Base-by-base conservation (phyloP, 2,113 vertebrate genomes). In the Clarias batrachus region DNA sequence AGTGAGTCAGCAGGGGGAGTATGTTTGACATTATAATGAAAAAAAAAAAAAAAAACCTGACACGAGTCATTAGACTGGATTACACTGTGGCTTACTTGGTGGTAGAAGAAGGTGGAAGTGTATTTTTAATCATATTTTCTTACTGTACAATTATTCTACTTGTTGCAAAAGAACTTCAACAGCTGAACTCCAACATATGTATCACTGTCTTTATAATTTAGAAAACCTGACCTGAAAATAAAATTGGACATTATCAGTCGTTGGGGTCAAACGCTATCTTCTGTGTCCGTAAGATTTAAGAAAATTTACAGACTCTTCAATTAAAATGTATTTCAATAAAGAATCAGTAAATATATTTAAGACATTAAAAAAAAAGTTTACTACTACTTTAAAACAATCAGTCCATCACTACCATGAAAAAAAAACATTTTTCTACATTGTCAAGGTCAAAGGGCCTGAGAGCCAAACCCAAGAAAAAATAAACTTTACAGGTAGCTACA, bases 1-100 rank as follows among this genome's bases (percentile, higher is more conserved):
- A 76, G 41, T 81, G 48, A 27, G 77, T 86, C 88, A 87, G 82
- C 82, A 89, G 82, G 82, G 85, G 88, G 85, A 87, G 88, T 81
- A 76, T 6, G 78, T 78, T 48, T 86, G 65, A n/a, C n/a, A n/a
- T n/a, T n/a, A n/a, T n/a, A n/a, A n/a, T n/a, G n/a, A n/a, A n/a
- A n/a, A n/a, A n/a, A 60, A 37, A 66, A 27, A 48, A 8, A 48
- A 48, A 48, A 48, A 48, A 37, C 2, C 33, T 66, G 57, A 71
- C 85, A 65, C 14, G 0, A 48, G 54, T 57, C 27, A 71, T 70
- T 70, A 81, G 16, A 56, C 54, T 21, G 5, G 27, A 71, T 63
- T 68, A 19, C 54, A 80, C 48, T 68, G 30, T 19, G 27, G 54
- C 77, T 41, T 33, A 37, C 4, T 56, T 3, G 33, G 27, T 68